Evolutionary conservation across 2,797 vertebrate genomes (phyloP).

Genomic region (Hypotaenidia philippensis): DNA sequence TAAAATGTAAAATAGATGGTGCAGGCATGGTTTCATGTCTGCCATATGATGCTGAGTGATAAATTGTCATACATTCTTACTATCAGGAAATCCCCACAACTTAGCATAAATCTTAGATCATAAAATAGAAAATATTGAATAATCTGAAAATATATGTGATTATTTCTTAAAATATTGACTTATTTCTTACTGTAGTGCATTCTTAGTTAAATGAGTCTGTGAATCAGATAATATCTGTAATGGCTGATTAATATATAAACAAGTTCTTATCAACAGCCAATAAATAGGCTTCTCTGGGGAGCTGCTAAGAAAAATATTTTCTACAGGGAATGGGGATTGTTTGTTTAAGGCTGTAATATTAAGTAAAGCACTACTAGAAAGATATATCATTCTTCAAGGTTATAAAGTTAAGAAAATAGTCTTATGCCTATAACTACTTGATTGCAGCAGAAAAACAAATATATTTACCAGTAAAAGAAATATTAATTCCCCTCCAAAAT

Average conservation of each 20-base stretch:
- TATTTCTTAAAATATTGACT: background rate
- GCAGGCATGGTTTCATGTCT: background rate
- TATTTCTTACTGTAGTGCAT: background rate
- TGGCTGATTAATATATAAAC: background rate
- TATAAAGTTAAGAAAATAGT: conserved; percentile 65
- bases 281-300: background rate
- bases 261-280: background rate
- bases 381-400: conserved; percentile 69
- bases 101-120: background rate
- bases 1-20: background rate
- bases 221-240: background rate
- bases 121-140: background rate
- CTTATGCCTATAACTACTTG: background rate
- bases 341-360: conserved; percentile 48
- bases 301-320: conserved; percentile 4
- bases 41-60: background rate
- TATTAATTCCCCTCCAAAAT: conserved; percentile 62
- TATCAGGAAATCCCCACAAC: background rate
- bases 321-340: background rate
- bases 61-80: background rate
- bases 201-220: background rate
- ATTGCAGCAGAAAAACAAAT: conserved; percentile 59
- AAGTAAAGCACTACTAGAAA: conserved; percentile 49
- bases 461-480: conserved; percentile 70
- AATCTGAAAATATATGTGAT: background rate